Conservation (phyloP, 1,140 invertebrate species). For the Metaphire vulgaris region DNA sequence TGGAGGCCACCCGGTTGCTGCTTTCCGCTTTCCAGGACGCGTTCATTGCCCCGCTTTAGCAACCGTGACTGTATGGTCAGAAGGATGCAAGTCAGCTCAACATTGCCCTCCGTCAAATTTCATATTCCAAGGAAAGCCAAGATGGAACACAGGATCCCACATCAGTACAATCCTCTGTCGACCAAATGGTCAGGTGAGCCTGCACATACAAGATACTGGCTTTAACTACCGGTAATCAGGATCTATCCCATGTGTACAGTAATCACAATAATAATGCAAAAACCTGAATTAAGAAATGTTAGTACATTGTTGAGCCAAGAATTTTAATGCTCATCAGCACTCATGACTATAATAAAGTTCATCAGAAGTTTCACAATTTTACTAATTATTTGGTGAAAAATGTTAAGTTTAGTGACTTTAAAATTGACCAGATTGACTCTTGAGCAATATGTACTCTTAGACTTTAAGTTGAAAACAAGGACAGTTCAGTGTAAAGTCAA, state of each 20-base stretch:
- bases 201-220: background rate
- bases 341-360: background rate
- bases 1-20: conserved; percentile 49
- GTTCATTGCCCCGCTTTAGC: conserved; percentile 40
- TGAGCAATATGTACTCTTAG: no score
- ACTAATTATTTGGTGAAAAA: background rate
- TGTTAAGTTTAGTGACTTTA: no score
- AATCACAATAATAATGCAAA: background rate
- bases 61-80: conserved; percentile 48
- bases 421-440: no score
- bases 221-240: background rate
- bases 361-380: background rate
- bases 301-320: background rate
- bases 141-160: conserved; percentile 50
- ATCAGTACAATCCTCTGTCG: conserved; percentile 50
- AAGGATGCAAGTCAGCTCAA: conserved; percentile 39
- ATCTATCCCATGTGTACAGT: no score
- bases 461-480: no score
- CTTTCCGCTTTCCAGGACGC: conserved; percentile 46
- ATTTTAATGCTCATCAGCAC: background rate
- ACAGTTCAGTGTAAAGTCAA: no score
- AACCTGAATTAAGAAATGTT: background rate
- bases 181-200: conserved; percentile 47
- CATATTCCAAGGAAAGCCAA: conserved; percentile 48
- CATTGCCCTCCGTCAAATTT: conserved; percentile 48